Conservation (phyloP, 2,113 vertebrate genomes). For the Cynopterus brachyotis region DNA sequence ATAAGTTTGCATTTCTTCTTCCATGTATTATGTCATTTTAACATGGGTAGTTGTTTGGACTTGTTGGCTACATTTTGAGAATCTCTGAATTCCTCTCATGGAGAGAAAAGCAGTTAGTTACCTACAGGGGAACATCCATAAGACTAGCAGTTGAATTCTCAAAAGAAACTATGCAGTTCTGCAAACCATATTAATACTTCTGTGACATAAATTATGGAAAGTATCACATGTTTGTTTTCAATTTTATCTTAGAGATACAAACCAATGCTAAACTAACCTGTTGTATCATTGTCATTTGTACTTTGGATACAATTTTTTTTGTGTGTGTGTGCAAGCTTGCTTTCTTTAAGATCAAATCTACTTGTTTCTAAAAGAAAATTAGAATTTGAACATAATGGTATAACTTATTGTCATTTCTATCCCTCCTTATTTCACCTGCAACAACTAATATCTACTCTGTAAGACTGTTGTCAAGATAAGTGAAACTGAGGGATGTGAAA, state of each 20-base stretch:
- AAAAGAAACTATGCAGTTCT: no score
- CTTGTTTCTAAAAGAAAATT: slow-evolving; percentile 40
- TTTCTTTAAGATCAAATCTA: slow-evolving; percentile 42
- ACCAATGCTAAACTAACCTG: background rate
- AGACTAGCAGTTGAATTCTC: no score
- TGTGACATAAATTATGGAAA: background rate
- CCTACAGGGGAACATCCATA: no score
- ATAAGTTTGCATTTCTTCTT: background rate
- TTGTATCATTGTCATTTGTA: slow-evolving; percentile 6
- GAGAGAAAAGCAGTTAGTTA: no score
- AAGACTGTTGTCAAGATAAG: slow-evolving; percentile 24
- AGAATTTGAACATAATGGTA: background rate
- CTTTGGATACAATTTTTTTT: background rate
- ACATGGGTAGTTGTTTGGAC: background rate
- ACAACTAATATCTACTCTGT: background rate
- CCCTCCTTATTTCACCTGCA: background rate
- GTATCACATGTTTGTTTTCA: background rate
- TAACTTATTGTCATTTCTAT: slow-evolving; percentile 35
- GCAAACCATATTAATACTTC: background rate
- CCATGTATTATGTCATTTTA: background rate
- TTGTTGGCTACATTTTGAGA: background rate
- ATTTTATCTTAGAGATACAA: slow-evolving; percentile 8
- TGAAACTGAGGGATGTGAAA: slow-evolving; percentile 15
- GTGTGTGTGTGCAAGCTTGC: background rate
- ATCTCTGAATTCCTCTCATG: background rate